A percentile compares a stretch with the other conserved stretches of the same genome.
These are phyloP conservation scores for Poeciliopsis turneri DNA, from an alignment of 2,797 vertebrate genomes.

Conservation along the genomic window DNA sequence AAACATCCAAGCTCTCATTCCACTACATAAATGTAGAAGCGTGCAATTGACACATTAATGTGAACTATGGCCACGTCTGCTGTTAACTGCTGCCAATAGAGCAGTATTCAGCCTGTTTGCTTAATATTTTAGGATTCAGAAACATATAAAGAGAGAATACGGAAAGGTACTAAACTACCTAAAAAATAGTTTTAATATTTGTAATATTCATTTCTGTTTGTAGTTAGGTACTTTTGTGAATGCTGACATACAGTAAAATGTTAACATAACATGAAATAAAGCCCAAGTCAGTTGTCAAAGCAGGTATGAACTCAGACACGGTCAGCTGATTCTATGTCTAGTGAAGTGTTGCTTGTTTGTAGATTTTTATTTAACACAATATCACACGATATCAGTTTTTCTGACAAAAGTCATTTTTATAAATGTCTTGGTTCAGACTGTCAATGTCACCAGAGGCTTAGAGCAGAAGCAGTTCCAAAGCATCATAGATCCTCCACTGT, in stretches of 20 bases:
- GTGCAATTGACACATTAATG: neutral
- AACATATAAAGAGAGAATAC: neutral
- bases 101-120: neutral
- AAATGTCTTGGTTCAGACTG: neutral
- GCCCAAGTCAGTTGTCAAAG: neutral
- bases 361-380: neutral
- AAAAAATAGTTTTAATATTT: neutral
- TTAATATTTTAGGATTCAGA: neutral
- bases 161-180: neutral
- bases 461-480: neutral
- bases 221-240: neutral
- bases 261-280: neutral
- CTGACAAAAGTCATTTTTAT: neutral
- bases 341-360: neutral
- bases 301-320: neutral
- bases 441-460: neutral
- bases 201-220: neutral
- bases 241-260: neutral
- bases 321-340: neutral
- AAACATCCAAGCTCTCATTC: neutral
- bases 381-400: neutral
- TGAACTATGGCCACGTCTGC: neutral
- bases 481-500: neutral
- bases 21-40: no score
- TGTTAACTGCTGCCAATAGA: neutral